A percentile compares a stretch with the other conserved stretches of the same genome.
phyloP scores from a whole-genome alignment of 2,888 invertebrate genomes.

The Ditula angustiorana region DNA sequence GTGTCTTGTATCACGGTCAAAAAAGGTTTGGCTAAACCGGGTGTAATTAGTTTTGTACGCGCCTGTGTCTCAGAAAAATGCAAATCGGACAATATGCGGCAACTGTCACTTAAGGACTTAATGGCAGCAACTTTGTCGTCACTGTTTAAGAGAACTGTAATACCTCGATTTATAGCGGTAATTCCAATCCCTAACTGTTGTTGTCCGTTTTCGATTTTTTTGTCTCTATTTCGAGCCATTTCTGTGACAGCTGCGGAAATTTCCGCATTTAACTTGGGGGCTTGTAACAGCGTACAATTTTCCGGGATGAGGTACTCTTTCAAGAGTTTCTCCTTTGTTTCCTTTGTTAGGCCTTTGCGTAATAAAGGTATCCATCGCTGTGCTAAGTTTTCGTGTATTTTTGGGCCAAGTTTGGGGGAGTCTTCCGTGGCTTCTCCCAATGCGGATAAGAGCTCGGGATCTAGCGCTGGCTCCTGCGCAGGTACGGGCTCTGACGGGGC shows the following conservation, averaged over 20 bases:
- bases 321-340: constrained; percentile 24
- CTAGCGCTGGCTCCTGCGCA: constrained; percentile 7
- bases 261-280: constrained; percentile 41
- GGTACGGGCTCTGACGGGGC: too few relatives aligned
- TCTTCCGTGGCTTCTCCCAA: constrained; percentile 34
- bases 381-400: constrained; percentile 37
- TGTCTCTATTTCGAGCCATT: constrained; percentile 28
- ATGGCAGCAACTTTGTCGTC: background rate
- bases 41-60: background rate
- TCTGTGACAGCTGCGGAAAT: constrained; percentile 39
- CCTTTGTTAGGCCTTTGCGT: constrained; percentile 40
- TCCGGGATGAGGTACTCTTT: constrained; percentile 37
- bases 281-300: constrained; percentile 35
- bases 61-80: background rate
- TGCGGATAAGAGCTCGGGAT: constrained; percentile 38
- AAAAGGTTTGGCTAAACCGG: background rate
- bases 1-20: background rate
- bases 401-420: constrained; percentile 27
- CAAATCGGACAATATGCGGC: background rate
- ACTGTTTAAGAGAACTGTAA: background rate
- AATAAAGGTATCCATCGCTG: constrained; percentile 39
- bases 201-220: constrained; percentile 29
- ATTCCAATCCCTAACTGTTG: constrained; percentile 41
- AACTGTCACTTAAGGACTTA: background rate
- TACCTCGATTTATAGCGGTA: constrained; percentile 24